Conservation (phyloP, 2,888 invertebrate genomes). For the Hermaeophaga mercurialis region DNA sequence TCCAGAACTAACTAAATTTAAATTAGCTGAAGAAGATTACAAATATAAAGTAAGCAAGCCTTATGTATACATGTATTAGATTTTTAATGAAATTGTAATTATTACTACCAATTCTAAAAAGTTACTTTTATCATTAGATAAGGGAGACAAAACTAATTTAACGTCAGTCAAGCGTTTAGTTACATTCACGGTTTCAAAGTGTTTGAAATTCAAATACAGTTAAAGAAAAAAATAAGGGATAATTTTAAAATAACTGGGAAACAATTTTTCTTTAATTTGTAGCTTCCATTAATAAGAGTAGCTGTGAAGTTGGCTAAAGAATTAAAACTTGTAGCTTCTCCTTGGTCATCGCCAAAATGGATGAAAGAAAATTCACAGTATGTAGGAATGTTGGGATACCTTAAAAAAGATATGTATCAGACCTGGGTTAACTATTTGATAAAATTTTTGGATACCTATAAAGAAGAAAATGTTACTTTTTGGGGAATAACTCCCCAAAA, state of each 20-base stretch:
- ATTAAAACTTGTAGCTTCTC: slow-evolving; percentile 63
- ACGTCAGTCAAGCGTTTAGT: too few relatives aligned
- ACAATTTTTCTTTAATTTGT: too few relatives aligned
- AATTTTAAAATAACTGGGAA: too few relatives aligned
- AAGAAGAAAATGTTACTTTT: slow-evolving; percentile 65
- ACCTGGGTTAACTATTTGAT: slow-evolving; percentile 82
- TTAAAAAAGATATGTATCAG: slow-evolving; percentile 64
- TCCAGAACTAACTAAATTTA: slow-evolving; percentile 66
- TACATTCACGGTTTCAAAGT: too few relatives aligned
- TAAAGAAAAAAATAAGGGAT: too few relatives aligned
- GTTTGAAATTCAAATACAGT: too few relatives aligned
- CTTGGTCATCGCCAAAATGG: slow-evolving; percentile 62
- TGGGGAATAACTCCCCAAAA: slow-evolving; percentile 70
- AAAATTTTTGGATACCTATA: slow-evolving; percentile 79
- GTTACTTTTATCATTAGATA: too few relatives aligned
- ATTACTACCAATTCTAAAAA: too few relatives aligned
- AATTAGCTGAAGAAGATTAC: slow-evolving; percentile 70
- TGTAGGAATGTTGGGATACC: slow-evolving; percentile 51
- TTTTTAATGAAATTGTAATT: too few relatives aligned
- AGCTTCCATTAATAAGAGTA: slow-evolving; percentile 50
- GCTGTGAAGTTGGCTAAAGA: slow-evolving; percentile 42
- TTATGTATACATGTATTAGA: too few relatives aligned
- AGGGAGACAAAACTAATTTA: too few relatives aligned
- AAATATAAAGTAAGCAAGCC: slow-evolving; percentile 26
- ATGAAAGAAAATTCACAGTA: slow-evolving; percentile 59